A percentile compares a stretch with the other conserved stretches of the same genome.
phyloP scores from a whole-genome alignment of 2,888 invertebrate genomes.

The Sepiola atlantica region DNA sequence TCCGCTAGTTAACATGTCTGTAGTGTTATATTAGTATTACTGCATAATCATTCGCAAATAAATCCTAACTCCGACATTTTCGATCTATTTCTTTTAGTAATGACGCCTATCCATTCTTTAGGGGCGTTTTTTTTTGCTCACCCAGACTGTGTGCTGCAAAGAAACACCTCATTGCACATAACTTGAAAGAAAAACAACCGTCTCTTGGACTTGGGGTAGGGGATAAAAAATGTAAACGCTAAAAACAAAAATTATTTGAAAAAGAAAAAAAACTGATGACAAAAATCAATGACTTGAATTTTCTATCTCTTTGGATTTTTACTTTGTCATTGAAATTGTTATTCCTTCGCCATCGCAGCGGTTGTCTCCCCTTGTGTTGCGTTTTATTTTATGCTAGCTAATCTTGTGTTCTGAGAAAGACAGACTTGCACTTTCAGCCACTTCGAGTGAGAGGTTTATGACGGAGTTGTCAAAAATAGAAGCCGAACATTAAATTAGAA shows the following conservation, averaged over 20 bases:
- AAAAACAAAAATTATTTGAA: not conserved
- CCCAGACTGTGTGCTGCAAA: too few species aligned
- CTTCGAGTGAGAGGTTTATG: not conserved
- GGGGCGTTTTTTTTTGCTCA: too few species aligned
- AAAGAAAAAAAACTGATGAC: not conserved
- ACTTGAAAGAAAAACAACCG: not conserved
- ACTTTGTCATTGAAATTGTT: not conserved
- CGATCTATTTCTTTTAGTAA: too few species aligned
- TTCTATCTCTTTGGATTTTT: not conserved
- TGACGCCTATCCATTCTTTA: too few species aligned
- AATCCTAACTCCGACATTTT: too few species aligned
- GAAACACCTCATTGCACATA: conserved; percentile 12
- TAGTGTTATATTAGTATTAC: too few species aligned
- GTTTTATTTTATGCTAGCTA: not conserved
- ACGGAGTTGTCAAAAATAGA: not conserved
- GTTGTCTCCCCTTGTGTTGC: not conserved
- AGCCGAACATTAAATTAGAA: not conserved
- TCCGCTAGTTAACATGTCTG: too few species aligned
- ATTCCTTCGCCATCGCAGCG: not conserved
- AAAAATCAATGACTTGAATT: not conserved
- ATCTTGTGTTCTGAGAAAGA: not conserved
- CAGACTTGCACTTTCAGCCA: conserved; percentile 3
- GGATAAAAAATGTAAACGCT: accelerated
- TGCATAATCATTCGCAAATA: too few species aligned
- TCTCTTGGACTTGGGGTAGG: not conserved